Conservation (phyloP, 2,888 invertebrate species). For the Lamellibrachia satsuma region DNA sequence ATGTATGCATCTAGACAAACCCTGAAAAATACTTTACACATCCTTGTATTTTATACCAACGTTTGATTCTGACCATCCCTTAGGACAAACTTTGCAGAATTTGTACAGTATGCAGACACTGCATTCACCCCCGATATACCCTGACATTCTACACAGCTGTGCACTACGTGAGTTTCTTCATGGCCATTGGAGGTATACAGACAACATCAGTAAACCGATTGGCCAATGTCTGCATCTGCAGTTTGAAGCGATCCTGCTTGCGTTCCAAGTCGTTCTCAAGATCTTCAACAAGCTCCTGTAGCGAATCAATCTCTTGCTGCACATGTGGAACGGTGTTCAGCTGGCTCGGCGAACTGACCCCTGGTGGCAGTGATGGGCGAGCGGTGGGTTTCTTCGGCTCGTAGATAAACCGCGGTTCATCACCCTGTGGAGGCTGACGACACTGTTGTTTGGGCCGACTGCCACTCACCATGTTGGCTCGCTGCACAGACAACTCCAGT, state of each 20-base stretch:
- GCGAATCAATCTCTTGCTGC: constrained; percentile 28
- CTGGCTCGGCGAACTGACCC: not conserved
- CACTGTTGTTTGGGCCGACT: not conserved
- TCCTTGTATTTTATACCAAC: not conserved
- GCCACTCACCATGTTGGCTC: constrained; percentile 29
- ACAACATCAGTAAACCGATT: constrained; percentile 34
- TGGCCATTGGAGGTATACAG: constrained; percentile 37
- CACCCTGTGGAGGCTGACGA: not conserved
- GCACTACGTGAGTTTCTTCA: not conserved
- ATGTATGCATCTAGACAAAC: not conserved
- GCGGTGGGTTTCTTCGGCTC: not conserved
- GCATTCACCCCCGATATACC: not conserved
- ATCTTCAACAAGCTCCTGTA: constrained; percentile 26
- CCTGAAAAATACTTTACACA: not conserved
- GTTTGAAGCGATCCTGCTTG: constrained; percentile 35
- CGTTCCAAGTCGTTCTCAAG: constrained; percentile 35
- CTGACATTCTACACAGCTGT: not conserved
- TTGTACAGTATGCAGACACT: not conserved
- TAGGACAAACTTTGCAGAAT: not conserved
- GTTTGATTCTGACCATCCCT: not conserved
- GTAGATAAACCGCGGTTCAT: constrained; percentile 8
- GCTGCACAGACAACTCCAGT: constrained; percentile 39
- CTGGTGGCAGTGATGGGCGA: constrained; percentile 21
- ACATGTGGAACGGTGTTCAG: constrained; percentile 25
- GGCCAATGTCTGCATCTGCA: constrained; percentile 35